Conservation (phyloP, 2,113 vertebrate genomes). For the Turnix velox region DNA sequence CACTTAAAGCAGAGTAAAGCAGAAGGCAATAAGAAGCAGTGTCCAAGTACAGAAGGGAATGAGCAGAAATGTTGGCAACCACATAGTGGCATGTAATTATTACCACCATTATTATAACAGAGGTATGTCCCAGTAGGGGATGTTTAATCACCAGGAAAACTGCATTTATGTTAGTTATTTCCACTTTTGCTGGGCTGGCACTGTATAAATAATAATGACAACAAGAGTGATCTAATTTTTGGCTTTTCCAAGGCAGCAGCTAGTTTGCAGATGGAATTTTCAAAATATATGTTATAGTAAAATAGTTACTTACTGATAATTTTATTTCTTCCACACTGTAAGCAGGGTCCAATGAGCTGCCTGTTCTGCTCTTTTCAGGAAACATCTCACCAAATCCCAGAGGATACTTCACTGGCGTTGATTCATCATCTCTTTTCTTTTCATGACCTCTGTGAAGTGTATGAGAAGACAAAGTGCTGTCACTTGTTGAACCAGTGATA, state of each 20-base stretch:
- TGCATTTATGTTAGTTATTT: not conserved
- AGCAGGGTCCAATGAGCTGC: not conserved
- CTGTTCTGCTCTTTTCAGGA: conserved; percentile 1
- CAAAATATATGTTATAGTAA: not conserved
- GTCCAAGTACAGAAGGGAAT: not conserved
- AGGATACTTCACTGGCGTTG: not conserved
- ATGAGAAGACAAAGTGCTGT: not conserved
- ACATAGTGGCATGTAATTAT: conserved; percentile 19
- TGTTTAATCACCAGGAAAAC: not conserved
- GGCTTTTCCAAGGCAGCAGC: not conserved
- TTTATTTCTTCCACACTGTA: conserved; percentile 8
- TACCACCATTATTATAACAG: not conserved
- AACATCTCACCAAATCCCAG: not conserved
- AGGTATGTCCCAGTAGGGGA: not conserved
- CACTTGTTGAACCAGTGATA: not conserved
- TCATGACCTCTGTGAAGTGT: conserved; percentile 11
- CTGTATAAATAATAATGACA: not conserved
- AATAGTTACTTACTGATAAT: conserved; percentile 62
- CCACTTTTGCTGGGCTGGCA: not conserved
- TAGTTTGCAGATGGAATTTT: not conserved
- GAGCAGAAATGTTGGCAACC: not conserved
- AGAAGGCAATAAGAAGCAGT: not conserved
- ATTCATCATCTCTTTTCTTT: not conserved
- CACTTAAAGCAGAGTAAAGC: not conserved
- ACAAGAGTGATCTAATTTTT: not conserved